Base-by-base conservation (phyloP, 2,797 vertebrate genomes). In the Gephyroberyx darwinii region DNA sequence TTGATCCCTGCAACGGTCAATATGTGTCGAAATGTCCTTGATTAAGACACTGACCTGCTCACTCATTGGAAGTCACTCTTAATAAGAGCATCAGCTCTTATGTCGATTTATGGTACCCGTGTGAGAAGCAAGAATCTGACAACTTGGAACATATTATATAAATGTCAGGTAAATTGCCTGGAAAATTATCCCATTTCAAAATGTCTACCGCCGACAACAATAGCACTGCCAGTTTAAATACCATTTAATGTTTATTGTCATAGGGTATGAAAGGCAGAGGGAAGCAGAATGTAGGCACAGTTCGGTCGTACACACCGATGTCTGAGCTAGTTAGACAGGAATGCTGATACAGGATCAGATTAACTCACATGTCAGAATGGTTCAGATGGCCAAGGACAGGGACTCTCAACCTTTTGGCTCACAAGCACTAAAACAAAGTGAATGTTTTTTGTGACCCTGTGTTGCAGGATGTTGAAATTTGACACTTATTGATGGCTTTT, bases 331-430 rank as follows among this genome's bases (percentile, higher is more conserved):
- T 22, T 2, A 67, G 67, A 75, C 78, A 71, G 54, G 47, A 19
- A 75, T 17, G 62, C 14, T 82, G 47, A 82, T 55, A 55, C 61
- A 51, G 7, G 10, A 67, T 82, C 74, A 62, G 16, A 53, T 66
- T 30, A 1, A 77, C 75, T 84, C 63, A 69, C 69, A 84, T 82
- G 33, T 35, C 33, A 35, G 33, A 35, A 35, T 35, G 33, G 33
- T 35, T 35, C 67, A 77, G 33, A 71, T 26, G 0, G 12, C 16
- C 14, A 8, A 14, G 33, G 65, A 69, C 65, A 33, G 58, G 31
- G 10, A 51, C 61, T 61, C 26, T 26, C 26, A 26, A 26, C 26
- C 26, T 26, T 26, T 26, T 26, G 26, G 26, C 26, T 69, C 3
- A 2, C 22, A 70, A 62, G 17, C 30, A 30, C 56, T 33, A 52